phyloP scores from a whole-genome alignment of 2,797 vertebrate genomes.

The Sebastes cheni region DNA sequence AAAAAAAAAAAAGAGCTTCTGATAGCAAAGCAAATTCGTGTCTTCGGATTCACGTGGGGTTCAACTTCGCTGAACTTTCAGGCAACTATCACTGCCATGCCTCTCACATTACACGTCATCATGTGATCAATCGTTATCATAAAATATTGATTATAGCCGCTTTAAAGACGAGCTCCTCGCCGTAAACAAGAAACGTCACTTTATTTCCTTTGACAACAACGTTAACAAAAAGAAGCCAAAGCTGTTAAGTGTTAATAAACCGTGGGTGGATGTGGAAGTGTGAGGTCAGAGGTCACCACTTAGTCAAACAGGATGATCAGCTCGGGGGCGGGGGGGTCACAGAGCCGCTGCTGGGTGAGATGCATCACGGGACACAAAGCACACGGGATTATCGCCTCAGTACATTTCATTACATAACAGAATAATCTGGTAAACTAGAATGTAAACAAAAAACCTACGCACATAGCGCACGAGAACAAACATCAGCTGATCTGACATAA shows the following conservation, averaged over 20 bases:
- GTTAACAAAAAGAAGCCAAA: not conserved
- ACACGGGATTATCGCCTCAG: constrained; percentile 55
- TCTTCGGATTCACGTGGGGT: too few relatives aligned
- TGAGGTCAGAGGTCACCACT: constrained; percentile 43
- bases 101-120: not conserved
- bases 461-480: constrained; percentile 8
- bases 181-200: not conserved
- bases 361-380: constrained; percentile 58
- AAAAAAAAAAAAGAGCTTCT: too few relatives aligned
- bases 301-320: constrained; percentile 59
- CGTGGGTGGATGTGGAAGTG: constrained; percentile 29
- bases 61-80: too few relatives aligned
- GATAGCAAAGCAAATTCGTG: too few relatives aligned
- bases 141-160: not conserved
- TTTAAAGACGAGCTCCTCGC: not conserved
- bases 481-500: constrained; percentile 51
- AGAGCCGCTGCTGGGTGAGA: constrained; percentile 30
- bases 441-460: constrained; percentile 50
- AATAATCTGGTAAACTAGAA: constrained; percentile 54
- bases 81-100: not conserved
- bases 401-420: constrained; percentile 69
- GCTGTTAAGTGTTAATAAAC: constrained; percentile 16
- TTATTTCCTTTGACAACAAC: not conserved
- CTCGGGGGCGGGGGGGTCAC: not conserved
- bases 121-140: not conserved